Evolutionary conservation across 2,113 vertebrate genomes (phyloP).

Genomic region (Oxygymnocypris stewartii): DNA sequence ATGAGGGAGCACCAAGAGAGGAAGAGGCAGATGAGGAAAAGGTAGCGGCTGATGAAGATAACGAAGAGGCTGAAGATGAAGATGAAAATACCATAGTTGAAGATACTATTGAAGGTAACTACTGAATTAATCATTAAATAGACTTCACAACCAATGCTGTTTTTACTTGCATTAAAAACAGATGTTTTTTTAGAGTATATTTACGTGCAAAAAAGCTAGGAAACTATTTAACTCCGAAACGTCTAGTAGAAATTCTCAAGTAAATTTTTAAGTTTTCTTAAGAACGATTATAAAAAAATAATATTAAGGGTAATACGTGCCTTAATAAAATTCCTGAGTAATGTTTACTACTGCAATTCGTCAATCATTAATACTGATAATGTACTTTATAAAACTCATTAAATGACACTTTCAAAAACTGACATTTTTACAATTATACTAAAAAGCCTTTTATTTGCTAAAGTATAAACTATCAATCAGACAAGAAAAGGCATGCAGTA

Average conservation of each 20-base stretch:
- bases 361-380: background rate
- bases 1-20: constrained; percentile 9
- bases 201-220: background rate
- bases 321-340: background rate
- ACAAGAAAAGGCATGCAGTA: background rate
- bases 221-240: background rate
- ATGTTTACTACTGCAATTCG: background rate
- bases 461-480: background rate
- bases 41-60: background rate
- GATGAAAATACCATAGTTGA: background rate
- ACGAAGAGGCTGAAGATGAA: background rate
- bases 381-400: background rate
- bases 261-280: background rate
- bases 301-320: background rate
- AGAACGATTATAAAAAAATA: background rate
- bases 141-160: background rate
- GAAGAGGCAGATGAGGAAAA: constrained; percentile 1
- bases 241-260: no score
- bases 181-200: background rate
- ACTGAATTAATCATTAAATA: background rate
- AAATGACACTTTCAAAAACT: background rate
- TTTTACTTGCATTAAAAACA: background rate
- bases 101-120: constrained; percentile 34
- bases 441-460: background rate
- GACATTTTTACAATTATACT: background rate